phyloP scores from a whole-genome alignment of 2,797 vertebrate genomes.

The Perdix hodgsoniae region DNA sequence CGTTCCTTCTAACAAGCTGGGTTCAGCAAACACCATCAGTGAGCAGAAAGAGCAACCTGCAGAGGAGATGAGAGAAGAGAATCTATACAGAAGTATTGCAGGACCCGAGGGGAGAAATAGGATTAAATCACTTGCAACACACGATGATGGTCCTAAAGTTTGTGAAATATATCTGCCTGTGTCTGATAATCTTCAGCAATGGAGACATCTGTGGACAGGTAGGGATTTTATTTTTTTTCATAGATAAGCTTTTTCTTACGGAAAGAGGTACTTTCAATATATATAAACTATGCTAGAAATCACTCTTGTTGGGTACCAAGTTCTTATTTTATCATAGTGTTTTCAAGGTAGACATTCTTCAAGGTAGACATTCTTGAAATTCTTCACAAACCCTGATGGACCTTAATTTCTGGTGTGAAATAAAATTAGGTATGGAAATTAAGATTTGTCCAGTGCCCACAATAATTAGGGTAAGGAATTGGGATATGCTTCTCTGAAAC shows the following conservation, averaged over 20 bases:
- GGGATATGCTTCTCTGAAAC: neutral
- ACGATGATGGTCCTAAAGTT: neutral
- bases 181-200: neutral
- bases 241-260: neutral
- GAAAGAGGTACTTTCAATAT: neutral
- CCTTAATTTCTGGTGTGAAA: neutral
- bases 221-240: neutral
- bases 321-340: neutral
- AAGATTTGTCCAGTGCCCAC: neutral
- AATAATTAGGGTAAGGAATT: neutral
- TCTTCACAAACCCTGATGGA: neutral
- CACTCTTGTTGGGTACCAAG: neutral
- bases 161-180: neutral
- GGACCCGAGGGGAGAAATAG: neutral
- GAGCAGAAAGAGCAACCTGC: neutral
- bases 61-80: neutral
- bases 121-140: neutral
- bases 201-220: constrained; percentile 64
- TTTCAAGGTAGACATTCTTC: neutral
- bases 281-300: neutral
- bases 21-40: neutral
- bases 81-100: neutral
- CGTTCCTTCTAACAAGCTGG: neutral
- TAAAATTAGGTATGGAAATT: neutral
- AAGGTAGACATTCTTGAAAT: neutral